Conservation (phyloP, 2,113 vertebrate genomes). For the Psettodes erumei region DNA sequence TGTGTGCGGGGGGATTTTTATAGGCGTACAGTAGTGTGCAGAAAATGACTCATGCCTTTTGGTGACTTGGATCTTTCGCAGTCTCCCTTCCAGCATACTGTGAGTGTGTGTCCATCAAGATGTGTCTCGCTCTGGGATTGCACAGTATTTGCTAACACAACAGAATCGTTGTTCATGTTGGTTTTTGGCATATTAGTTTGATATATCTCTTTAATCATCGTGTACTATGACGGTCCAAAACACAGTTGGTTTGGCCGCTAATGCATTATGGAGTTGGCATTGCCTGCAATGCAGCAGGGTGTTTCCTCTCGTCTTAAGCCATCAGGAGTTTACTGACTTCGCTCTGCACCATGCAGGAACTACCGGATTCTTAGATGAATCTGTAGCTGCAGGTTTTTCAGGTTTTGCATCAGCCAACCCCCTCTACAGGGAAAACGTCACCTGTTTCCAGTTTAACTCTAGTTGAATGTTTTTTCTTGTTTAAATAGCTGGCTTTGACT, state of each 20-base stretch:
- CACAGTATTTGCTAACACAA: slow-evolving; percentile 33
- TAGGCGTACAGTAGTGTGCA: slow-evolving; percentile 57
- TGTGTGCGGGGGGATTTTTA: slow-evolving; percentile 64
- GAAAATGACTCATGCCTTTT: slow-evolving; percentile 60
- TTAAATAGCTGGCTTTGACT: too few relatives aligned
- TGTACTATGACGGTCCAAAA: slow-evolving; percentile 14
- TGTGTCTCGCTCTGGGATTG: not conserved
- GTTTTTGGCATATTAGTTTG: slow-evolving; percentile 6
- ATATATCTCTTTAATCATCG: slow-evolving; percentile 18
- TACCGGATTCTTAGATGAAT: slow-evolving; percentile 32
- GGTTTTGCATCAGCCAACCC: not conserved
- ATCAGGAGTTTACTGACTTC: slow-evolving; percentile 47
- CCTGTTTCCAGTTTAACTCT: slow-evolving; percentile 4
- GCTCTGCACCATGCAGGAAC: slow-evolving; percentile 35
- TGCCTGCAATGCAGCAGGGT: slow-evolving; percentile 47
- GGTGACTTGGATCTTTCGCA: slow-evolving; percentile 15
- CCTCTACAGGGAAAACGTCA: slow-evolving; percentile 11
- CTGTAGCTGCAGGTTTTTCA: slow-evolving; percentile 27
- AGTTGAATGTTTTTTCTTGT: not conserved
- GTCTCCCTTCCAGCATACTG: slow-evolving; percentile 7
- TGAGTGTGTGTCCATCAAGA: slow-evolving; percentile 28
- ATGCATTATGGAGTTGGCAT: slow-evolving; percentile 42
- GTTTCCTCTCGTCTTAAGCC: slow-evolving; percentile 63
- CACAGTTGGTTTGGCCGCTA: slow-evolving; percentile 38
- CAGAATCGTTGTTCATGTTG: slow-evolving; percentile 22